phyloP scores from a whole-genome alignment of 1,140 invertebrate genomes.

The Cephus cinctus region DNA sequence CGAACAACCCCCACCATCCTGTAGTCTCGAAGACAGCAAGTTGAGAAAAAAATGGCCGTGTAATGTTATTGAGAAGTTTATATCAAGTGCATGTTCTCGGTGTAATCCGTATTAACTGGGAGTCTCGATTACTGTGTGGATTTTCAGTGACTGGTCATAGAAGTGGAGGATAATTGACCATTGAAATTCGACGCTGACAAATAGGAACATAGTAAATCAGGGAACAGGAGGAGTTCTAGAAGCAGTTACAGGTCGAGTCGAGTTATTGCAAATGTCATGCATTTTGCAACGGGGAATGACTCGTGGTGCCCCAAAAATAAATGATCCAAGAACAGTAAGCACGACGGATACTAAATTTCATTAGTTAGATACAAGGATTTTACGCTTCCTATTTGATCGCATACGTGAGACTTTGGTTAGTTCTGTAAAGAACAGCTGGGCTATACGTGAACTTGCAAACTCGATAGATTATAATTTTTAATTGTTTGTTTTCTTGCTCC shows the following conservation, averaged over 20 bases:
- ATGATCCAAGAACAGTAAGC: constrained; percentile 18
- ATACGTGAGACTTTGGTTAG: constrained; percentile 11
- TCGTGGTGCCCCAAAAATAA: constrained; percentile 31
- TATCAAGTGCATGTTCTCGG: constrained; percentile 3
- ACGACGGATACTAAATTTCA: constrained; percentile 9
- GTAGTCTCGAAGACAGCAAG: constrained; percentile 3
- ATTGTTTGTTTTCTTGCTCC: too few relatives aligned
- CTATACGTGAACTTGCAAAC: too few relatives aligned
- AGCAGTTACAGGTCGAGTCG: background rate
- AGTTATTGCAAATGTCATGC: constrained; percentile 38
- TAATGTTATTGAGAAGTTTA: constrained; percentile 36
- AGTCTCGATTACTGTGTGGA: background rate
- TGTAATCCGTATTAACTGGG: background rate
- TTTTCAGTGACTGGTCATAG: background rate
- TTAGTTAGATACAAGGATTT: background rate
- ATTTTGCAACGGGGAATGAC: constrained; percentile 38
- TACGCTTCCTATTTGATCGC: constrained; percentile 15
- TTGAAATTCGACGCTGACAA: background rate
- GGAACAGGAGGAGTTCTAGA: background rate
- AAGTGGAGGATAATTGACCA: background rate
- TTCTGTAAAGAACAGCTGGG: too few relatives aligned
- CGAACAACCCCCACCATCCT: background rate
- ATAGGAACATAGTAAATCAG: background rate
- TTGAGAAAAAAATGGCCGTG: constrained; percentile 32
- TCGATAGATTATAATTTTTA: too few relatives aligned